phyloP scores from a whole-genome alignment of 2,888 invertebrate genomes.

The Congeria kusceri region DNA sequence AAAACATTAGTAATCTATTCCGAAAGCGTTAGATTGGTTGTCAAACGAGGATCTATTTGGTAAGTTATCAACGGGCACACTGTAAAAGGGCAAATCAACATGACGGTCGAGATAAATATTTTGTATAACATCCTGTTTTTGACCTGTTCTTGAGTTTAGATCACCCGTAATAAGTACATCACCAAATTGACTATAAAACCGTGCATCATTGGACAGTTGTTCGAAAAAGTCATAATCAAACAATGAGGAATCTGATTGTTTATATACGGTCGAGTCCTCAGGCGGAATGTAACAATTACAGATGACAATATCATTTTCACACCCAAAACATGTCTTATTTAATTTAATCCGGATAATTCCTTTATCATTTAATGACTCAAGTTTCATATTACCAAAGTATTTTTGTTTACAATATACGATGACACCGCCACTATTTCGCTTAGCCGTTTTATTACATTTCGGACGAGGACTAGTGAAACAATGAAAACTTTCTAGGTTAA shows the following conservation, averaged over 20 bases:
- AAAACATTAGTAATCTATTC: no score
- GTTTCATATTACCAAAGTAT: background rate
- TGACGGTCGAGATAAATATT: no score
- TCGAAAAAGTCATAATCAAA: background rate
- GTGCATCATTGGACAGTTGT: background rate
- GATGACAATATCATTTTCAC: background rate
- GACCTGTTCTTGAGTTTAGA: no score
- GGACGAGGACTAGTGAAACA: background rate
- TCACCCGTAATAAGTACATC: no score
- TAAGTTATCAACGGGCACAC: no score
- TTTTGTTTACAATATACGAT: background rate
- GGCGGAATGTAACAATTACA: background rate
- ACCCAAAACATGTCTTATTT: background rate
- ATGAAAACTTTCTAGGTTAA: background rate
- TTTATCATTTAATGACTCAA: background rate
- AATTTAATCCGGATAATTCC: background rate
- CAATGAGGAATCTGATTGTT: background rate
- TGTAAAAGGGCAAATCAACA: no score
- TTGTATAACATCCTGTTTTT: no score
- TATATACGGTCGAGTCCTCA: background rate
- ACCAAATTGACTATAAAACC: no score
- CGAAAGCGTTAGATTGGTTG: no score
- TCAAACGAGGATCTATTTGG: no score
- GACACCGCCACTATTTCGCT: background rate
- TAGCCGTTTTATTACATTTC: background rate